phyloP scores from a whole-genome alignment of 1,140 invertebrate genomes.

The Heliconius melpomene region DNA sequence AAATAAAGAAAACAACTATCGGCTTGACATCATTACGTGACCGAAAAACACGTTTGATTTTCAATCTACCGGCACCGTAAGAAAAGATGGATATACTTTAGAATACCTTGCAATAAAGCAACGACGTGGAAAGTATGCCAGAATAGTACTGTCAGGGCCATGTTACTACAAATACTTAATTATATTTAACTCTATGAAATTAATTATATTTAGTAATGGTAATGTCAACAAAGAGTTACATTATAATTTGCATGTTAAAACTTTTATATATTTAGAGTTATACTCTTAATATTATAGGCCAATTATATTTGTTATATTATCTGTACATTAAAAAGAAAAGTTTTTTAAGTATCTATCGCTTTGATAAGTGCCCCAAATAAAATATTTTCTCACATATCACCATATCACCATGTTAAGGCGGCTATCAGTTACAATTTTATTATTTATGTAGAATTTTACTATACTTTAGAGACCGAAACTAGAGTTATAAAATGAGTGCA shows the following conservation, averaged over 20 bases:
- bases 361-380: neutral
- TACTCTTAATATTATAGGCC: neutral
- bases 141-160: conserved; percentile 39
- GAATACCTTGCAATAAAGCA: neutral
- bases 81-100: neutral
- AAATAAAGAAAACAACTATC: neutral
- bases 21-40: neutral
- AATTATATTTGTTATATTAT: neutral
- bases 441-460: too few relatives aligned
- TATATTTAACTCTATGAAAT: conserved; percentile 26
- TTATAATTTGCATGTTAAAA: neutral
- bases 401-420: too few relatives aligned
- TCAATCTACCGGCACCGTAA: neutral
- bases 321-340: too few relatives aligned
- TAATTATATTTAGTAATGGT: conserved; percentile 15
- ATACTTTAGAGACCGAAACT: too few relatives aligned
- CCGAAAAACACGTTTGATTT: neutral
- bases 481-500: too few relatives aligned
- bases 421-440: too few relatives aligned
- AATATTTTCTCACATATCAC: too few relatives aligned
- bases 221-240: neutral
- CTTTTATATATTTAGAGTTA: neutral
- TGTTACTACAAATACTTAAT: conserved; percentile 32
- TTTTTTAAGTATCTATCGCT: neutral
- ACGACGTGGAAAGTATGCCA: conserved; percentile 39